A percentile compares a stretch with the other conserved stretches of the same genome.
Evolutionary conservation across 2,113 vertebrate genomes (phyloP).

Genomic region (Proteles cristata): DNA sequence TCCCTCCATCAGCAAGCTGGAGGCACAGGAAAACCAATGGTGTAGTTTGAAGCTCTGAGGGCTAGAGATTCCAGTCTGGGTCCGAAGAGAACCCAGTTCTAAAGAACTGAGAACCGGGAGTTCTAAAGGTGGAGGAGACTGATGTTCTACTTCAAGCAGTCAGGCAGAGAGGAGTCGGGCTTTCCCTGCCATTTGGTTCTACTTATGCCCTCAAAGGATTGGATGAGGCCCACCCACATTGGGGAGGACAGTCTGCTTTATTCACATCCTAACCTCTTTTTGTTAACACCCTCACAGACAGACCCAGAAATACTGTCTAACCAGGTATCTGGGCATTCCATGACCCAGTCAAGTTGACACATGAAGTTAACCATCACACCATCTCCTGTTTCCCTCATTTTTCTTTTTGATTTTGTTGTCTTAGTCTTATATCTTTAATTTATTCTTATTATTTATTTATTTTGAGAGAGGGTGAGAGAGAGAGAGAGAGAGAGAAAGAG

Average conservation of each 20-base stretch:
- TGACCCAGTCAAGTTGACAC: not conserved
- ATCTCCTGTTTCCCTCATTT: not conserved
- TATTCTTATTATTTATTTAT: no score
- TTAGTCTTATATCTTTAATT: not conserved
- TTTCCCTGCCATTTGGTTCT: not conserved
- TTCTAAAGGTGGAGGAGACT: not conserved
- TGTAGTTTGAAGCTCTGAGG: not conserved
- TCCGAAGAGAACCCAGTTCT: not conserved
- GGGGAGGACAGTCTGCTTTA: not conserved
- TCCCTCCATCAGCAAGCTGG: not conserved
- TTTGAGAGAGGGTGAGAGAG: no score
- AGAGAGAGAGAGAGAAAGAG: no score
- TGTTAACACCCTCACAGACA: not conserved
- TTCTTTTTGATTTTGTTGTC: not conserved
- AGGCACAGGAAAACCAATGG: not conserved
- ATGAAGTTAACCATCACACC: not conserved
- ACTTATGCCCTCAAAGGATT: not conserved
- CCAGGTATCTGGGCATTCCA: not conserved
- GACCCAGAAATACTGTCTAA: not conserved
- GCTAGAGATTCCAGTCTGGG: not conserved
- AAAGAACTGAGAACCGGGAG: not conserved
- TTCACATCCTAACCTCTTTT: not conserved
- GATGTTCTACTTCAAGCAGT: not conserved
- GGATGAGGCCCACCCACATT: not conserved
- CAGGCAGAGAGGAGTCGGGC: not conserved